A percentile compares a stretch with the other conserved stretches of the same genome.
Evolutionary conservation across 2,888 invertebrate genomes (phyloP).

Genomic region (Linnaemya vulpina): DNA sequence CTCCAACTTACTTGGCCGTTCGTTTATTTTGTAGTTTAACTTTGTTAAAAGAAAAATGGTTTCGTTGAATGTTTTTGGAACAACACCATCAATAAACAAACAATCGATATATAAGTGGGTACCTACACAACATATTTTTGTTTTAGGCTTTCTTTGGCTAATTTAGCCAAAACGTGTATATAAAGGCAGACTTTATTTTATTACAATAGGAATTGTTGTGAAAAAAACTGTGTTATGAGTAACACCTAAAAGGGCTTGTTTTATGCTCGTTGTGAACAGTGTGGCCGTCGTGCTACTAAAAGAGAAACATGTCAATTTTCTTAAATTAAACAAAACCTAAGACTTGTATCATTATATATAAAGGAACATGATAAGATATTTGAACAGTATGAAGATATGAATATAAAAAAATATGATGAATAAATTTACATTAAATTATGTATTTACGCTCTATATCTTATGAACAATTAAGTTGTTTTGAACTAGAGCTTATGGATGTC

Average conservation of each 20-base stretch:
- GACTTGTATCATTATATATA: too few species aligned
- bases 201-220: not conserved
- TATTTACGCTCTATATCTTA: too few species aligned
- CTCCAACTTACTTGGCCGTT: conserved; percentile 32
- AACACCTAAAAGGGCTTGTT: conserved; percentile 56
- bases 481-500: too few species aligned
- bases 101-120: conserved; percentile 35
- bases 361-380: too few species aligned
- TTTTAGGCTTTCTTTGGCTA: not conserved
- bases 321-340: too few species aligned
- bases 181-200: not conserved
- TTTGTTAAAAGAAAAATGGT: too few species aligned
- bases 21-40: conserved; percentile 32
- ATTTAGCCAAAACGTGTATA: conserved; percentile 33
- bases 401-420: too few species aligned
- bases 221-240: not conserved
- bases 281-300: too few species aligned
- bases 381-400: too few species aligned
- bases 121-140: not conserved
- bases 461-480: too few species aligned
- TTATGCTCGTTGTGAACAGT: conserved; percentile 6
- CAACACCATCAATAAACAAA: conserved; percentile 59
- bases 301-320: too few species aligned
- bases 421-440: too few species aligned
- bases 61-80: conserved; percentile 49